These are phyloP conservation scores for Balearica regulorum DNA, from an alignment of 2,797 vertebrate species.

Conservation along the genomic window DNA sequence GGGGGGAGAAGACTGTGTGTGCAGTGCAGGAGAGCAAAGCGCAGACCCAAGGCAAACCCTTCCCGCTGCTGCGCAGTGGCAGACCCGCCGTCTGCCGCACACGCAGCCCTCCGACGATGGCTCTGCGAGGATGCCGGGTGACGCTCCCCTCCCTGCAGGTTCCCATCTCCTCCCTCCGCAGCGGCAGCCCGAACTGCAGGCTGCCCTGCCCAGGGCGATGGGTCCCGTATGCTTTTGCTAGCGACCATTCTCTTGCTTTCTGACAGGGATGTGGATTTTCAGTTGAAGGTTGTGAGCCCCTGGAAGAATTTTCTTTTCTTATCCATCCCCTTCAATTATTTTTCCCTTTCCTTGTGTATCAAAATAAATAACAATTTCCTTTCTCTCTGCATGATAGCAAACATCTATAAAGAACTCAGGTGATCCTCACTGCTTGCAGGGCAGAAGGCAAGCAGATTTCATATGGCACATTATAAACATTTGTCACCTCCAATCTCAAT, in stretches of 20 bases:
- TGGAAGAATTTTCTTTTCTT: slow-evolving; percentile 4
- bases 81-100: accelerated
- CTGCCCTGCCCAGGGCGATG: background rate
- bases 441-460: slow-evolving; percentile 27
- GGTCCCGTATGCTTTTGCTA: background rate
- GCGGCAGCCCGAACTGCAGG: accelerated
- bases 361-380: background rate
- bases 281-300: background rate
- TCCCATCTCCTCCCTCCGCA: accelerated
- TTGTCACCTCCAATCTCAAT: background rate
- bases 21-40: background rate
- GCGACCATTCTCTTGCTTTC: background rate
- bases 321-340: background rate
- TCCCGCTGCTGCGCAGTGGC: accelerated
- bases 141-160: background rate
- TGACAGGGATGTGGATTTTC: background rate
- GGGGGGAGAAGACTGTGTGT: accelerated
- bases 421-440: slow-evolving; percentile 28
- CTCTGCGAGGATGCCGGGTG: accelerated
- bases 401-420: slow-evolving; percentile 54
- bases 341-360: background rate
- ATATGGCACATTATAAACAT: background rate
- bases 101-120: accelerated
- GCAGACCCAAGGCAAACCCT: background rate
- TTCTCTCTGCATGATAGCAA: background rate